Evolutionary conservation across 2,797 vertebrate species (phyloP).

Genomic region (Nyctalus aviator): DNA sequence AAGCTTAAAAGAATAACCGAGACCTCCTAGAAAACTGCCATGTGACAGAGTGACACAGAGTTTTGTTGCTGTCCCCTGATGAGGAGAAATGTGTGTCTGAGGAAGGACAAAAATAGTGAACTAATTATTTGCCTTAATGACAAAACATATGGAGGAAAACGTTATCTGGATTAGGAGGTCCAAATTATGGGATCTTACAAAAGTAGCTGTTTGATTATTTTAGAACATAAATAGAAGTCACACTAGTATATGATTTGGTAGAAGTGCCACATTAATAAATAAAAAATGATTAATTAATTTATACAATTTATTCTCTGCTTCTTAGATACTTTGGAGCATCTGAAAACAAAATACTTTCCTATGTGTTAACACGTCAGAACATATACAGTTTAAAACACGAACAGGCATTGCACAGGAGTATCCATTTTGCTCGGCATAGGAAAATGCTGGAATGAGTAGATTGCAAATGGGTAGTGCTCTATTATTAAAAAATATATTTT

Average conservation of each 20-base stretch:
- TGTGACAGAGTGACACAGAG: no score
- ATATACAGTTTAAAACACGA: not conserved
- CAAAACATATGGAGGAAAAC: not conserved
- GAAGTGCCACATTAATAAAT: not conserved
- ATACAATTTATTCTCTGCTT: not conserved
- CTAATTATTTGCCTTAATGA: not conserved
- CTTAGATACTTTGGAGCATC: not conserved
- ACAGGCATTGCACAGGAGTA: not conserved
- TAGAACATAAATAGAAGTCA: not conserved
- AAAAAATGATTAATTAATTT: not conserved
- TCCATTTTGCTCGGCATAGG: not conserved
- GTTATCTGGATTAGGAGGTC: not conserved
- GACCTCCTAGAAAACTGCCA: not conserved
- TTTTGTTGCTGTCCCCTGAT: no score
- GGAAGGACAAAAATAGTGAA: not conserved
- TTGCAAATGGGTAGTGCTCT: not conserved
- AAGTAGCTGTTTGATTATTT: not conserved
- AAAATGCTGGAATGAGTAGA: not conserved
- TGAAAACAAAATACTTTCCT: not conserved
- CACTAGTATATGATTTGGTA: no score
- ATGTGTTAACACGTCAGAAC: no score
- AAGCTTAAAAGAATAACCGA: rapidly evolving
- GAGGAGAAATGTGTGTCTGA: not conserved
- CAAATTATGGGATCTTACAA: not conserved
- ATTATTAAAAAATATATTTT: not conserved